Evolutionary conservation across 2,797 vertebrate species (phyloP), one percentile per base, ranked within the genome.

Genomic region (Remorina albescens): DNA sequence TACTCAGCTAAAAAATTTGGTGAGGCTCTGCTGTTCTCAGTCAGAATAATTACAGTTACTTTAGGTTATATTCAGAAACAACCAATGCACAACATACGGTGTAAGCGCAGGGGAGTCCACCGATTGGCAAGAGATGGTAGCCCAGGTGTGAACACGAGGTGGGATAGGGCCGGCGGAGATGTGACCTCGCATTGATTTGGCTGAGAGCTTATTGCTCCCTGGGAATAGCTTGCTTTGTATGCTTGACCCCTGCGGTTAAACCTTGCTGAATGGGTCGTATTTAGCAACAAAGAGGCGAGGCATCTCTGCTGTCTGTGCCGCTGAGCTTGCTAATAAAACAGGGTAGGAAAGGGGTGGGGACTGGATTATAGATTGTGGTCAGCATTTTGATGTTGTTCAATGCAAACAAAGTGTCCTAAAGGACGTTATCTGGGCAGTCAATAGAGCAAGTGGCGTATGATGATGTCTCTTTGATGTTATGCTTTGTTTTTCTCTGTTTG

Each of bases 151-250:
- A 90, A 83, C 63, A 69, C 71, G 68, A 71, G 82, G 78, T 86
- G 74, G 78, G 78, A 74, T 61, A 30, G 18, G 75, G 75, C 81
- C 73, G 71, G 61, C 89, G 74, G 68, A 82, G 49, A 47, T 74
- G 46, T 75, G 71, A 85, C 81, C 85, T 87, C 59, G 74, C 81
- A 80, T 81, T 23, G 59, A 74, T 69, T 76, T 73, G 78, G 69
- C 80, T 50, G 67, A 71, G 55, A 82, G 83, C 83, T 91, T 93
- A 93, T 92, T 91, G 88, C 85, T 86, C 88, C 80, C 80, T 37
- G 76, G 86, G 73, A 90, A 86, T 70, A 58, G 74, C 74, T 61
- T 18, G 70, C 82, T 87, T 88, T 84, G 83, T 84, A 54, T 59
- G 28, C 56, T 71, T 86, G 85, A 90, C 88, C 88, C 82, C 80